Evolutionary conservation across 2,113 vertebrate species (phyloP).

Genomic region (Dromiciops gliroides): DNA sequence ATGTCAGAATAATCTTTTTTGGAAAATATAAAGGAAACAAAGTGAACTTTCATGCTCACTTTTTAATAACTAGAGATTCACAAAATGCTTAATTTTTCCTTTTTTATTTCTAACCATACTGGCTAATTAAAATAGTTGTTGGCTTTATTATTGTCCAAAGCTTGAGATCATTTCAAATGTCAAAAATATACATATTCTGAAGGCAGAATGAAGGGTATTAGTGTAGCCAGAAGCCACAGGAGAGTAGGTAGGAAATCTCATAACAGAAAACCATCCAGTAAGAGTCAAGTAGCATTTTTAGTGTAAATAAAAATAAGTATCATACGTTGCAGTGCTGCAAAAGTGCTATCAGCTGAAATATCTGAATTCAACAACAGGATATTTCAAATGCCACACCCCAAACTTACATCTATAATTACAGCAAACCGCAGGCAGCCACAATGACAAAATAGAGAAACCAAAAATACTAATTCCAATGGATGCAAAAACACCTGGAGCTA

Average conservation of each 20-base stretch:
- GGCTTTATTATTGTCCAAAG: slow-evolving; percentile 47
- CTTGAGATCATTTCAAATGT: slow-evolving; percentile 47
- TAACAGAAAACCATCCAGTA: slow-evolving; percentile 55
- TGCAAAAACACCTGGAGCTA: slow-evolving; percentile 57
- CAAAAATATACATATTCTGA: slow-evolving; percentile 58
- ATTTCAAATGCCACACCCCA: slow-evolving; percentile 32
- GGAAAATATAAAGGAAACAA: slow-evolving; percentile 49
- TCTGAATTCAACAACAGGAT: slow-evolving; percentile 66
- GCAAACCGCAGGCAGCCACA: slow-evolving; percentile 61
- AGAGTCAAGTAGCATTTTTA: slow-evolving; percentile 56
- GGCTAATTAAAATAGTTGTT: slow-evolving; percentile 53
- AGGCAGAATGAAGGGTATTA: slow-evolving; percentile 61
- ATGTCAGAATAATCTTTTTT: slow-evolving; percentile 37
- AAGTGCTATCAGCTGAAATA: slow-evolving; percentile 31
- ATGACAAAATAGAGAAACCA: slow-evolving; percentile 54
- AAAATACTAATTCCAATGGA: slow-evolving; percentile 52
- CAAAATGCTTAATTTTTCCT: slow-evolving; percentile 19
- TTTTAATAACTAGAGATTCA: background rate
- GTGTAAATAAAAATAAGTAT: slow-evolving; percentile 75
- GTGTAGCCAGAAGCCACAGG: slow-evolving; percentile 58
- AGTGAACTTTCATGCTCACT: slow-evolving; percentile 33
- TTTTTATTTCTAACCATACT: slow-evolving; percentile 41
- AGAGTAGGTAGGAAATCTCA: slow-evolving; percentile 63
- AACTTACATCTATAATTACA: slow-evolving; percentile 44
- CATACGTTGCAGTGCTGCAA: background rate